Conservation (phyloP, 2,888 invertebrate species). For the Oeneis ivallda region DNA sequence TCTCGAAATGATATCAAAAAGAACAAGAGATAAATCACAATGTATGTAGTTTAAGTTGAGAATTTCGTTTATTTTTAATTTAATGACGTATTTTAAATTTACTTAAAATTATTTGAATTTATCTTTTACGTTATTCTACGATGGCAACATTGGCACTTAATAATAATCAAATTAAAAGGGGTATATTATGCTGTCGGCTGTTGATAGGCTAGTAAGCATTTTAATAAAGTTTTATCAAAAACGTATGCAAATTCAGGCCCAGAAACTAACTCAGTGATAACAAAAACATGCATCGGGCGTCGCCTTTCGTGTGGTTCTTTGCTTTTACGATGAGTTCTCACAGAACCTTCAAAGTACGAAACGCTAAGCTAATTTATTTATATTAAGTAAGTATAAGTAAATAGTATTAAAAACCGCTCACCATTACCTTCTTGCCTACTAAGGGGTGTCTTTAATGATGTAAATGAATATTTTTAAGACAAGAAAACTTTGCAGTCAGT, state of each 20-base stretch:
- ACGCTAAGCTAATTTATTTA: background rate
- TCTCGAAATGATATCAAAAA: slow-evolving; percentile 2
- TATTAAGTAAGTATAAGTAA: background rate
- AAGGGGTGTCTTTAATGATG: too few relatives aligned
- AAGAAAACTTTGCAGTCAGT: too few relatives aligned
- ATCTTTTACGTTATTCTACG: too few relatives aligned
- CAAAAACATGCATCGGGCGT: slow-evolving; percentile 39
- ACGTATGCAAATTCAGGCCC: slow-evolving; percentile 35
- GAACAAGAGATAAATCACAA: background rate
- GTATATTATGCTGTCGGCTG: too few relatives aligned
- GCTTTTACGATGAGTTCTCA: slow-evolving; percentile 29
- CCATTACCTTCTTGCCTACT: too few relatives aligned
- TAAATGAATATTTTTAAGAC: too few relatives aligned
- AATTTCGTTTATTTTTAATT: background rate
- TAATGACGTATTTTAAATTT: too few relatives aligned
- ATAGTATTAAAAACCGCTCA: too few relatives aligned
- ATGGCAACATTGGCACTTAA: too few relatives aligned
- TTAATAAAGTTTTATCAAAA: slow-evolving; percentile 23
- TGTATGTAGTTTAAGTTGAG: background rate
- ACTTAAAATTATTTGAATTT: too few relatives aligned
- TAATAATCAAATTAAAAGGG: too few relatives aligned
- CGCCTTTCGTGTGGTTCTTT: slow-evolving; percentile 18
- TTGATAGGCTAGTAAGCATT: background rate
- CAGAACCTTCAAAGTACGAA: background rate
- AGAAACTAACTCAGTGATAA: slow-evolving; percentile 33